A percentile compares a stretch with the other conserved stretches of the same genome.
These are phyloP conservation scores for Syrista parreyssii DNA, from an alignment of 2,888 invertebrate species.

Conservation along the genomic window DNA sequence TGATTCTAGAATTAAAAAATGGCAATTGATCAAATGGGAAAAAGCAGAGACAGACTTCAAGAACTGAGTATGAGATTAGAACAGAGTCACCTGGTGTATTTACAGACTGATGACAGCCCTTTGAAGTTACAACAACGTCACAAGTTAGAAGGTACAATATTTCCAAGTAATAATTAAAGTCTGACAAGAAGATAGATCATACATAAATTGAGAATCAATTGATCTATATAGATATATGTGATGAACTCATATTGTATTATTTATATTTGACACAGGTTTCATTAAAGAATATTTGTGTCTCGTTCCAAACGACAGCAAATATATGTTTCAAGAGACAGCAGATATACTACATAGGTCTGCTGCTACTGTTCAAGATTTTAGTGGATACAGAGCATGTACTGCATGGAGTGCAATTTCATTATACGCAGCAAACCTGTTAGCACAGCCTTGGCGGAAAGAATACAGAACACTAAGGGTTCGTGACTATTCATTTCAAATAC, in stretches of 20 bases:
- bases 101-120: conserved; percentile 83
- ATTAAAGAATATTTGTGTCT: conserved; percentile 82
- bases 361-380: conserved; percentile 77
- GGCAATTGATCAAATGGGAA: conserved; percentile 50
- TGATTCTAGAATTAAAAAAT: conserved; percentile 33
- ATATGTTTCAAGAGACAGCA: conserved; percentile 79
- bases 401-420: conserved; percentile 88
- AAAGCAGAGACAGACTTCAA: conserved; percentile 69
- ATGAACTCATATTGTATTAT: not conserved
- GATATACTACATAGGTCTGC: conserved; percentile 82
- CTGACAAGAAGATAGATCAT: not conserved
- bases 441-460: conserved; percentile 91
- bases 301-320: conserved; percentile 84
- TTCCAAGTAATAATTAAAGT: conserved; percentile 5
- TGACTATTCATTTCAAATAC: conserved; percentile 8
- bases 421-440: conserved; percentile 86
- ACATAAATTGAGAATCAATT: not conserved
- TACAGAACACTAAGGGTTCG: conserved; percentile 82
- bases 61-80: conserved; percentile 81
- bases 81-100: conserved; percentile 80
- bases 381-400: conserved; percentile 81
- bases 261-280: conserved; percentile 69
- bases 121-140: conserved; percentile 81
- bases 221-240: not conserved
- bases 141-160: conserved; percentile 78